phyloP scores from a whole-genome alignment of 2,888 invertebrate genomes.

The Idaea biselata region DNA sequence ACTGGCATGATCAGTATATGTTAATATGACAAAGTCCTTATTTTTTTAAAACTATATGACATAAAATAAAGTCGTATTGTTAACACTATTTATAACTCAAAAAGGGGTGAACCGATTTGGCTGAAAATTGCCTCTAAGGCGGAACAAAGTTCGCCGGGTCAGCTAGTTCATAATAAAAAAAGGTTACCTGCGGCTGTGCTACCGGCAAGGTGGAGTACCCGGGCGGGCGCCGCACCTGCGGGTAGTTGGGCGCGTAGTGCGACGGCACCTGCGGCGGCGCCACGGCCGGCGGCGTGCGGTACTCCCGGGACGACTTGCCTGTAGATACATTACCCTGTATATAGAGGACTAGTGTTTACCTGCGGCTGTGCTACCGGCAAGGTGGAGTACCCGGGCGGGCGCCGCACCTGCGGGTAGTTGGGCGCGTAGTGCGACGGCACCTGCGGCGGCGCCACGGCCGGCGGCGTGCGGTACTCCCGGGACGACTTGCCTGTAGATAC shows the following conservation, averaged over 20 bases:
- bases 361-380: constrained; percentile 85
- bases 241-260: constrained; percentile 97
- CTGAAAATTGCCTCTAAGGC: no score
- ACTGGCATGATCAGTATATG: no score
- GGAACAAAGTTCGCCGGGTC: no score
- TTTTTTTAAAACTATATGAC: no score
- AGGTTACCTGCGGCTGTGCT: constrained; percentile 73
- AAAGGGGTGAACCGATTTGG: no score
- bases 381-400: constrained; percentile 92
- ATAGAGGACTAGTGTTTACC: constrained; percentile 34
- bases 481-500: constrained; percentile 83
- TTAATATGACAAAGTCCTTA: no score
- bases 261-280: constrained; percentile 98
- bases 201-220: constrained; percentile 94
- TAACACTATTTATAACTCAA: no score
- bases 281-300: constrained; percentile 97
- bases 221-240: constrained; percentile 82
- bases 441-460: constrained; percentile 97
- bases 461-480: constrained; percentile 96
- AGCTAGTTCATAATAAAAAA: no score
- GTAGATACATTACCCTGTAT: no score
- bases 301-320: constrained; percentile 90
- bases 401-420: constrained; percentile 86
- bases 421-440: constrained; percentile 98
- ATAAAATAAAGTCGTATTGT: no score